phyloP scores from a whole-genome alignment of 2,888 invertebrate species.

The Taphrorychus bicolor region DNA sequence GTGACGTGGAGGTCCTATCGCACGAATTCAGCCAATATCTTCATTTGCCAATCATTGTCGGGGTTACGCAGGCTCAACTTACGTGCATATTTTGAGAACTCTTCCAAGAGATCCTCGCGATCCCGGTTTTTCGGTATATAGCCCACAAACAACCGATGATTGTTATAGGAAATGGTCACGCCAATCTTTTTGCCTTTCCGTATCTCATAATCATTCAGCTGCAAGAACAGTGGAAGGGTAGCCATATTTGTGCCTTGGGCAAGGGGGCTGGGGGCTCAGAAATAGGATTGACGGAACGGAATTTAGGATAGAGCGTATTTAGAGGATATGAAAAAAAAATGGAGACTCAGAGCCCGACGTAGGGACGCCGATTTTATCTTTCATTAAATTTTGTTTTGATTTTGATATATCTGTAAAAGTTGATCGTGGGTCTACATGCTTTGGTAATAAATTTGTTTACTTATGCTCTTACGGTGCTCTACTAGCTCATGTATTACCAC shows the following conservation, averaged over 20 bases:
- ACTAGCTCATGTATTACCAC: constrained; percentile 8
- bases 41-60: constrained; percentile 16
- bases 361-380: constrained; percentile 61
- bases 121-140: constrained; percentile 99
- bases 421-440: neutral
- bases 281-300: constrained; percentile 17
- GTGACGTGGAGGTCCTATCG: neutral
- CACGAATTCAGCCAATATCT: neutral
- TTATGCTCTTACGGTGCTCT: neutral
- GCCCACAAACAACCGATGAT: constrained; percentile 99
- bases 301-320: constrained; percentile 15
- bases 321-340: neutral
- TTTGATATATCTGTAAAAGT: neutral
- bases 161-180: constrained; percentile 99
- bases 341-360: constrained; percentile 45
- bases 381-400: neutral
- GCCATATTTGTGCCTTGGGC: constrained; percentile 65
- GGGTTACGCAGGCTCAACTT: constrained; percentile 70
- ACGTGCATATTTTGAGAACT: constrained; percentile 99
- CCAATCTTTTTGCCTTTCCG: constrained; percentile 99
- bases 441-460: too few species aligned
- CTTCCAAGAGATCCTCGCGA: constrained; percentile 98
- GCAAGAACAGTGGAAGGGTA: constrained; percentile 90
- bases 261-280: constrained; percentile 48
- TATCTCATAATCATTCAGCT: constrained; percentile 99